Evolutionary conservation across 23 tunicate species (phyloP).

Genomic region (Halocynthia roretzi): DNA sequence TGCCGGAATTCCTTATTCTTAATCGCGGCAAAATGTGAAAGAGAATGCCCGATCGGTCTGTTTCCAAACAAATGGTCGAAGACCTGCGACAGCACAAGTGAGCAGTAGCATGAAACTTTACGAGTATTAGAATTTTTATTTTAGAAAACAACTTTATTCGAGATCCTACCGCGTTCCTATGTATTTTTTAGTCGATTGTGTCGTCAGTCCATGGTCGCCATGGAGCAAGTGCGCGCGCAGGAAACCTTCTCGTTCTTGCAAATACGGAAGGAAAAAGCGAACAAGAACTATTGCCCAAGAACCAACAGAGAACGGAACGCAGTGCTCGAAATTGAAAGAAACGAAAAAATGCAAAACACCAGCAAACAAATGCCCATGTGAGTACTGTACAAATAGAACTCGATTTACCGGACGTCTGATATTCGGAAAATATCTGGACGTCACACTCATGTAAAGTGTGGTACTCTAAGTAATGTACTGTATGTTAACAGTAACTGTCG

Average conservation of each 20-base stretch:
- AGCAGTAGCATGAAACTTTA: background rate
- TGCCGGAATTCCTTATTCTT: too few relatives aligned
- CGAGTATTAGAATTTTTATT: too few relatives aligned
- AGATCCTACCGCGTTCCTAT: too few relatives aligned
- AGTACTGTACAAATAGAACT: background rate
- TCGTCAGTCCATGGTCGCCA: conserved; percentile 13
- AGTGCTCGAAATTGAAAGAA: conserved; percentile 20
- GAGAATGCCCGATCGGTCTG: conserved; percentile 20
- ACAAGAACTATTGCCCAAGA: conserved; percentile 7
- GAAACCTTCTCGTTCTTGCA: conserved; percentile 12
- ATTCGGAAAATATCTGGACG: too few relatives aligned
- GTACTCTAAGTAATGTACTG: too few relatives aligned
- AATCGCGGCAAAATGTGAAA: background rate
- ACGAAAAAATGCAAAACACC: conserved; percentile 24
- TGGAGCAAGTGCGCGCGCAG: conserved; percentile 19
- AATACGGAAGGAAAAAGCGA: conserved; percentile 18
- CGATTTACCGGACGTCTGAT: too few relatives aligned
- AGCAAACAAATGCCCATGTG: conserved; percentile 24
- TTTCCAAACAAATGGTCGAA: background rate
- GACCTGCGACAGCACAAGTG: conserved; percentile 11
- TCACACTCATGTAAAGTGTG: too few relatives aligned
- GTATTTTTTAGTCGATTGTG: conserved; percentile 14
- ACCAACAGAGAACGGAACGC: conserved; percentile 22
- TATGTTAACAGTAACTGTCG: too few relatives aligned
- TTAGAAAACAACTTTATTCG: too few relatives aligned